phyloP scores from a whole-genome alignment of 30 jellyfish, hydroid and myxozoan genomes.

The Aurelia sp. region DNA sequence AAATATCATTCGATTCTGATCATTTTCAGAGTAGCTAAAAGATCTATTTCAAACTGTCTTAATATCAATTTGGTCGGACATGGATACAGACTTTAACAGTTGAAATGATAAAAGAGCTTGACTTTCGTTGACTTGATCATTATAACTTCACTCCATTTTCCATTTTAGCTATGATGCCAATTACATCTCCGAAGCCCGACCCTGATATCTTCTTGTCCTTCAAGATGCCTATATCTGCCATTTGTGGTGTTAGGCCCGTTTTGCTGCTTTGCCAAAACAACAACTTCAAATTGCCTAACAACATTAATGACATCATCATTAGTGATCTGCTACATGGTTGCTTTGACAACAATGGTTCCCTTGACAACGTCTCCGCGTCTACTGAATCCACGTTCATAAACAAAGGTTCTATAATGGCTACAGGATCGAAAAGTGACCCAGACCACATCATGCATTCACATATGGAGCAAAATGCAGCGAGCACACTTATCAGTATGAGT shows the following conservation, averaged over 20 bases:
- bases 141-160: neutral
- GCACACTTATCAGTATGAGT: conserved; percentile 83
- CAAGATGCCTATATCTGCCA: conserved; percentile 81
- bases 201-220: conserved; percentile 63
- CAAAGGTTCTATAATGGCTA: conserved; percentile 78
- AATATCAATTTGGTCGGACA: too few species aligned
- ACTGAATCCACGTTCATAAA: conserved; percentile 67
- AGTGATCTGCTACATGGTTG: conserved; percentile 90
- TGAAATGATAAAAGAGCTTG: too few species aligned
- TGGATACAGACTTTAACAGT: too few species aligned
- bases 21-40: too few species aligned
- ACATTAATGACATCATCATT: conserved; percentile 80
- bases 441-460: conserved; percentile 58
- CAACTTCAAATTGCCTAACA: conserved; percentile 81
- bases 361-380: conserved; percentile 33
- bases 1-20: too few species aligned
- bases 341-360: conserved; percentile 56
- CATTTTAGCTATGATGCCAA: conserved; percentile 48
- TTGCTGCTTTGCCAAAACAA: conserved; percentile 84
- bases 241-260: conserved; percentile 96
- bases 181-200: conserved; percentile 78
- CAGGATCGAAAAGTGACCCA: conserved; percentile 45
- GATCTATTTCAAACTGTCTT: too few species aligned
- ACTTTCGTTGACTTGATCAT: too few species aligned
- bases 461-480: conserved; percentile 90